Conservation (phyloP, 2,113 vertebrate species). For the Oplegnathus fasciatus region DNA sequence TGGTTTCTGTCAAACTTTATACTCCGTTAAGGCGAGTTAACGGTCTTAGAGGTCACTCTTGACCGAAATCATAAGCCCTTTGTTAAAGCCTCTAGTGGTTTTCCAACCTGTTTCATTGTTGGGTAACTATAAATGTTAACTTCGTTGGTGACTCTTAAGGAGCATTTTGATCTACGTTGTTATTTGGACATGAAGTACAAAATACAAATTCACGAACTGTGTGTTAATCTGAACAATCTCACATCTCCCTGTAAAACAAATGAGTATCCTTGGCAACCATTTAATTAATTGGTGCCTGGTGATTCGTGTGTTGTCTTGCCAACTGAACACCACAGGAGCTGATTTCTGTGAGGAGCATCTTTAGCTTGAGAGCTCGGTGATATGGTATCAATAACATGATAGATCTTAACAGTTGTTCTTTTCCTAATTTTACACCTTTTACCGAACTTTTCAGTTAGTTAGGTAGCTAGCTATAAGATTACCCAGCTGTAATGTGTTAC, state of each 20-base stretch:
- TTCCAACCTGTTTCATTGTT: background rate
- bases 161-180: background rate
- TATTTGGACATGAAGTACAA: background rate
- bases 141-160: background rate
- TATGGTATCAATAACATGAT: background rate
- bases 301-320: background rate
- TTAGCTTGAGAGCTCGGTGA: background rate
- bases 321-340: background rate
- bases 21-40: background rate
- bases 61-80: fast-evolving
- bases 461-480: background rate
- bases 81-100: fast-evolving
- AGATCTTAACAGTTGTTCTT: background rate
- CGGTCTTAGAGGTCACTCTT: background rate
- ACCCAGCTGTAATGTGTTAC: too few species aligned
- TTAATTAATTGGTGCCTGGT: background rate
- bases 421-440: background rate
- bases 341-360: background rate
- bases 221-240: background rate
- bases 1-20: slow-evolving; percentile 20
- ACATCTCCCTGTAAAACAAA: background rate
- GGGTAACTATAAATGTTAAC: background rate
- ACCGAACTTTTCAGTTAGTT: background rate
- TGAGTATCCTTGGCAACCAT: background rate
- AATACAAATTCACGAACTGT: background rate